Evolutionary conservation across 2,113 vertebrate species (phyloP).

Genomic region (Corythaeola cristata): DNA sequence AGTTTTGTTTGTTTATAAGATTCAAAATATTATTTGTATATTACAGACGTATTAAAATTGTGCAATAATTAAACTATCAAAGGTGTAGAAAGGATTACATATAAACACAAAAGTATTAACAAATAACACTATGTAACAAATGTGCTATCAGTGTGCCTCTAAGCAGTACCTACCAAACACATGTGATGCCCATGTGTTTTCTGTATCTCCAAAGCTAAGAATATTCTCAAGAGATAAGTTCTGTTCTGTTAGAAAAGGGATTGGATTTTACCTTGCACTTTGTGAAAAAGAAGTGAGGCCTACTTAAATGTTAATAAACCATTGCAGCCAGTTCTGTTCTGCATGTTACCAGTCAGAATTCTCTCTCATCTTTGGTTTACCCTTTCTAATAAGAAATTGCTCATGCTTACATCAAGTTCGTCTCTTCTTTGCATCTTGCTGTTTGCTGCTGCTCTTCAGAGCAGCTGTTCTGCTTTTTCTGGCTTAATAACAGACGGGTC

Average conservation of each 20-base stretch:
- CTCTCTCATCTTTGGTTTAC: background rate
- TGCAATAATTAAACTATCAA: background rate
- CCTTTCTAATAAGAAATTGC: background rate
- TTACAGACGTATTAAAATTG: background rate
- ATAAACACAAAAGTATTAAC: background rate
- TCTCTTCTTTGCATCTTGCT: background rate
- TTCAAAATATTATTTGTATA: background rate
- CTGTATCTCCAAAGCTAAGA: background rate
- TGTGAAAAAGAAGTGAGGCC: background rate
- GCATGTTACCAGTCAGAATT: background rate
- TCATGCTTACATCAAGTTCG: background rate
- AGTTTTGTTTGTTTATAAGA: background rate
- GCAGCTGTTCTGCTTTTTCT: background rate
- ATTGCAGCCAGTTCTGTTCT: background rate
- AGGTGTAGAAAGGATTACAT: background rate
- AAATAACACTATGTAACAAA: background rate
- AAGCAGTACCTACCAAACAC: background rate
- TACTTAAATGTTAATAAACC: background rate
- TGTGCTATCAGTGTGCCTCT: rapidly evolving
- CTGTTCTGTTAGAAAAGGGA: background rate
- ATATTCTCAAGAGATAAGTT: background rate
- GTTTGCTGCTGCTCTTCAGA: background rate
- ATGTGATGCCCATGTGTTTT: background rate
- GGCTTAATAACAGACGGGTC: background rate
- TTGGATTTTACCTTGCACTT: background rate